Base-by-base conservation (phyloP, 2,888 invertebrate species). In the Sacculina carcini region DNA sequence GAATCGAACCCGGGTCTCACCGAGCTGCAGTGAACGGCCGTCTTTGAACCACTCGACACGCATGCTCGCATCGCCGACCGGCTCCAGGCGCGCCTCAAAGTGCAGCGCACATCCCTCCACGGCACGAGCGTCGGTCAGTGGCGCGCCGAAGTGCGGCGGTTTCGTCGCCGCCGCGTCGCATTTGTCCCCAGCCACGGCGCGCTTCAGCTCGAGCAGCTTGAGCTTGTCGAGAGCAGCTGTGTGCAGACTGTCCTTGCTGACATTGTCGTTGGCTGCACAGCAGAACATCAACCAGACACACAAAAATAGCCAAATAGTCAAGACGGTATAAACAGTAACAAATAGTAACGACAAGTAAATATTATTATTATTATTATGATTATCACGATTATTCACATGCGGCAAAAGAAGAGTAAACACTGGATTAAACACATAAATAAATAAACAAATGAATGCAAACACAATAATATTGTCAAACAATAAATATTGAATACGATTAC, bases 1-100 rank as follows among this genome's bases (percentile, higher is more conserved):
- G n/a, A n/a, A n/a, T n/a, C n/a, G n/a, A n/a, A n/a, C n/a, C n/a
- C 38, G 16, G 21, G 5, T n/a, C 40, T 3, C 10, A 44, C 44
- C 56, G 12, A 54, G 52, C 40, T 82, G 76, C 59, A 92, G 79
- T 28, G 86, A 78, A 52, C 86, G 81, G 51, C 87, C 89, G 64
- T 92, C 87, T 54, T 84, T 76, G 54, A 84, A 70, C 90, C 90
- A 92, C 68, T 89, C 85, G 5, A 92, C 85, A 62, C 77, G 79
- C n/a, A 92, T 71, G 58, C 81, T 79, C 0, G 89, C 76, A 67
- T 92, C 92, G 51, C 89, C 90, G 2, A 90, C 89, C 10, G 92
- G 92, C 62, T 90, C 87, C 2, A 92, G 73, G 26, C 87, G 74
- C 19, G 87, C 87, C 67, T 92, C 90, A 64, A 92, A 89, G 66